Percentiles rank a stretch among this genome's conserved stretches.
Evolutionary conservation across 2,797 vertebrate genomes (phyloP).

Genomic region (Phyllotis vaccarum): DNA sequence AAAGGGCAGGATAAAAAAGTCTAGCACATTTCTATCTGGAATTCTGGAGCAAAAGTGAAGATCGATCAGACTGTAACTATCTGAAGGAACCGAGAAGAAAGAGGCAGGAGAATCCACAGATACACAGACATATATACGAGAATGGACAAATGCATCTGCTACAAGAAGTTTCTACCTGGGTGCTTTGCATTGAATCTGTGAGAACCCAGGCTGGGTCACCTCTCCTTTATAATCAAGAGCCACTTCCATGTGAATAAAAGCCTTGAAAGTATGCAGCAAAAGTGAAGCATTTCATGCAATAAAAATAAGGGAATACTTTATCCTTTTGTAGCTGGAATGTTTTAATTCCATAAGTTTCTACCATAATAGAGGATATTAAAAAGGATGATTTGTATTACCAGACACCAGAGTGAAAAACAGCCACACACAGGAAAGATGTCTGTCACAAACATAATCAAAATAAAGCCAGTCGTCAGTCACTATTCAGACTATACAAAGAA

Average conservation of each 20-base stretch:
- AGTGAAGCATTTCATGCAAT: background rate
- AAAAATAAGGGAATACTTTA: conserved; percentile 40
- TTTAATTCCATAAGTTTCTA: conserved; percentile 32
- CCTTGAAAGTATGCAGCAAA: background rate
- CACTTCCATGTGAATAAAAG: conserved; percentile 33
- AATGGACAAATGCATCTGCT: background rate
- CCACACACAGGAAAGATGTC: background rate
- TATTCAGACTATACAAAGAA: conserved; percentile 36
- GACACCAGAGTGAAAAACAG: conserved; percentile 17
- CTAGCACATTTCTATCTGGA: conserved; percentile 20
- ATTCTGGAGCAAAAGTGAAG: conserved; percentile 5
- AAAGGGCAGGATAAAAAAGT: background rate
- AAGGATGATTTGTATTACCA: conserved; percentile 30
- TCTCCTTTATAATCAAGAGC: background rate
- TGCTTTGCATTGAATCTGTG: background rate
- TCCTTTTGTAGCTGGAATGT: background rate
- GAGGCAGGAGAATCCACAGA: background rate
- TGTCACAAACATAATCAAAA: conserved; percentile 55
- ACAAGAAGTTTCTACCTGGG: background rate
- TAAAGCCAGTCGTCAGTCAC: background rate
- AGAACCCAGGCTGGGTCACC: background rate
- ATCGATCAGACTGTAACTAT: background rate
- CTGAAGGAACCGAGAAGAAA: conserved; percentile 34
- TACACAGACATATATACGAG: background rate
- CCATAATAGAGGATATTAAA: conserved; percentile 44